A percentile compares a stretch with the other conserved stretches of the same genome.
Evolutionary conservation across 2,797 vertebrate species (phyloP).

Genomic region (Chanos chanos): DNA sequence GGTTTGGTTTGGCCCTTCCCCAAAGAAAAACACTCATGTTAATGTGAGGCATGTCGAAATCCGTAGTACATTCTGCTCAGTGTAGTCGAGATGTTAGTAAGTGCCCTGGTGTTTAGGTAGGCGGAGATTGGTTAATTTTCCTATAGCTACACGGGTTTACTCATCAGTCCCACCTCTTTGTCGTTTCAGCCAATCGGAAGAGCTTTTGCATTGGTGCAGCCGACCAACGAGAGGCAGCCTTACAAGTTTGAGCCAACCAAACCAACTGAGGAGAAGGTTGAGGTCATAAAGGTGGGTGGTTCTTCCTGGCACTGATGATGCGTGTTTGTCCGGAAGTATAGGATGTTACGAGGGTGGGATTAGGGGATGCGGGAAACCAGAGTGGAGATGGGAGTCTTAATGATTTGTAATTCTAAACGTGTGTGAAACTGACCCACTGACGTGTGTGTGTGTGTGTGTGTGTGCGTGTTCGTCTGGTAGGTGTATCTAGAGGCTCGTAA

Average conservation of each 20-base stretch:
- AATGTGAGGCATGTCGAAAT: too few relatives aligned
- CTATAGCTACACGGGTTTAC: background rate
- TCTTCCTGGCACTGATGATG: background rate
- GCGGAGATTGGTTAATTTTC: constrained; percentile 1
- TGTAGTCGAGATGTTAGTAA: background rate
- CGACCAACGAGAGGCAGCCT: constrained; percentile 58
- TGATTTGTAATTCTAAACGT: too few relatives aligned
- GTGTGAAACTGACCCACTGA: too few relatives aligned
- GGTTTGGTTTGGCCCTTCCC: background rate
- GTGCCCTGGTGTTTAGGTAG: background rate
- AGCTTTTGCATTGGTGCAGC: constrained; percentile 81
- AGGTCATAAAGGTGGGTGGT: constrained; percentile 85
- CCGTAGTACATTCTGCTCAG: too few relatives aligned
- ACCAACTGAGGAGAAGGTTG: constrained; percentile 80
- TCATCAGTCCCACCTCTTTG: constrained; percentile 1
- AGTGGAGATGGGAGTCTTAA: too few relatives aligned
- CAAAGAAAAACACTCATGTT: too few relatives aligned
- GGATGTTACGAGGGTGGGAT: constrained; percentile 12
- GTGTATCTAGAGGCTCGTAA: constrained; percentile 84
- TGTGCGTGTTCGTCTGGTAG: constrained; percentile 54
- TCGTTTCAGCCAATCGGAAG: constrained; percentile 78
- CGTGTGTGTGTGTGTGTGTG: background rate
- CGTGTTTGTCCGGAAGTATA: background rate
- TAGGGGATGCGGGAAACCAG: background rate
- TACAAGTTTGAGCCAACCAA: constrained; percentile 78